Base-by-base conservation (phyloP, 1,140 invertebrate genomes). In the Bombus confusus region DNA sequence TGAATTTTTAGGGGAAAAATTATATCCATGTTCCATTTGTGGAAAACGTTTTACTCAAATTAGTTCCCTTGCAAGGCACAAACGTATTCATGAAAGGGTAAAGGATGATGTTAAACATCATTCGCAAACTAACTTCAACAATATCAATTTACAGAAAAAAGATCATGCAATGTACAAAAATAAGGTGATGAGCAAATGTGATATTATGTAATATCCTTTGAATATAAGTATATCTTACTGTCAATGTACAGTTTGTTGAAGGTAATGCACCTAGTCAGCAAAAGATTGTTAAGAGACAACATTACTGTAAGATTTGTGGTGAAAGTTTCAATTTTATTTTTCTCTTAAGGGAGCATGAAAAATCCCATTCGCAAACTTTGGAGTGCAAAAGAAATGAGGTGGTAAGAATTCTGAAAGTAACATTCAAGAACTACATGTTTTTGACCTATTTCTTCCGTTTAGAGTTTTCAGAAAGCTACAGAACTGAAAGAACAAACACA, bases 21-120 rank as follows among this genome's bases (percentile, higher is more conserved):
- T 94, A 41, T 95, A 95, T 88, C 93, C 92, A 8, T 96, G 95
- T 80, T 91, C 92, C n/a, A 90, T 93, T 71, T 96, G 95, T 89
- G 95, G 94, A 5, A 95, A 94, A 81, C 92, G 95, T 80, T 96
- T 96, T 77, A 95, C 94, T 41, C 93, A 95, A 77, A 92, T 94
- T 52, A 93, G 92, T 89, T 93, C 95, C 43, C 82, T 94, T n/a
- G 92, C 91, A 28, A 92, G 93, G 43, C 94, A 94, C 5, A 94
- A 93, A 88, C 89, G 88, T 77, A 94, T 94, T 82, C 94, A 94
- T 43, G 89, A 90, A 34, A 91, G 87, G 78, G 57, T n/a, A 31
- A 89, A 87, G 37, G 82, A 91, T 74, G 87, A 88, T 47, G 13
- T n/a, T 57, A 68, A 69, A 3, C 47, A 83, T 74, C 66, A 86